Evolutionary conservation across 2,113 vertebrate species (phyloP).

Genomic region (Pseudorectes ferrugineus): DNA sequence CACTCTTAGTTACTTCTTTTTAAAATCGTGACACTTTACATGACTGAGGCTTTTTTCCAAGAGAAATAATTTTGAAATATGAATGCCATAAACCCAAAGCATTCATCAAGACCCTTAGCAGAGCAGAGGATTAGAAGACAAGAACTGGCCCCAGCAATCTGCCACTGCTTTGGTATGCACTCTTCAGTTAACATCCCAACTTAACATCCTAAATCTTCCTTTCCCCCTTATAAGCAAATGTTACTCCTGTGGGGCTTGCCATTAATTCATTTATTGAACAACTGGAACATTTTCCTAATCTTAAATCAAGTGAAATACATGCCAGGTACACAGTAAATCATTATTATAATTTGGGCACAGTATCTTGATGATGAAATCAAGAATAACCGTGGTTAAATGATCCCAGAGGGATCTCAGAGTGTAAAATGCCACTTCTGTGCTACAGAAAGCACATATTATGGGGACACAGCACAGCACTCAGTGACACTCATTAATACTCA

Average conservation of each 20-base stretch:
- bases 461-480: not conserved
- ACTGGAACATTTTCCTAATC: not conserved
- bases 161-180: not conserved
- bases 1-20: not conserved
- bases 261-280: not conserved
- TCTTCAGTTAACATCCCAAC: not conserved
- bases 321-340: not conserved
- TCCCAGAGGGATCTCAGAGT: not conserved
- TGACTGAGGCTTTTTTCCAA: not conserved
- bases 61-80: not conserved
- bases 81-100: not conserved
- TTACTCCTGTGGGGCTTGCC: not conserved
- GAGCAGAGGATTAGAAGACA: not conserved
- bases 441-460: not conserved
- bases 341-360: not conserved
- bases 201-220: not conserved
- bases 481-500: conserved; percentile 5
- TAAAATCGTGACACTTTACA: not conserved
- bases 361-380: not conserved
- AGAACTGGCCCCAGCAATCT: not conserved
- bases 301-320: not conserved
- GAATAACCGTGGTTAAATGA: not conserved
- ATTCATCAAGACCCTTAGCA: not conserved
- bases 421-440: not conserved
- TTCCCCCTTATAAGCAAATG: not conserved